Percentiles rank a stretch among this genome's conserved stretches.
Evolutionary conservation across 1,140 invertebrate genomes (phyloP).

Genomic region (Lepidotrigona ventralis): DNA sequence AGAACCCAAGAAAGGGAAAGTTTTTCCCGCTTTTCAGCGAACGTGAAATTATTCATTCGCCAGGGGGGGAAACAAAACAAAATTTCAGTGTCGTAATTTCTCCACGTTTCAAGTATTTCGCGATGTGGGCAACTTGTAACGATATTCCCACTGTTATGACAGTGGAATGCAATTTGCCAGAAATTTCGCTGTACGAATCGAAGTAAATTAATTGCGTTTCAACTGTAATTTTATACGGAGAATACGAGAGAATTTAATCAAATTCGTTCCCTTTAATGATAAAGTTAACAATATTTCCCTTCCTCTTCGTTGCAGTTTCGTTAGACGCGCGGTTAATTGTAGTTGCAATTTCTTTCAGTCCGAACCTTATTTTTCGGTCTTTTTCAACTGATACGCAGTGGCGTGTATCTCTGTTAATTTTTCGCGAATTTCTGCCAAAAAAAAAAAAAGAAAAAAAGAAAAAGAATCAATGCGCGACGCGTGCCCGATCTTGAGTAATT

Average conservation of each 20-base stretch:
- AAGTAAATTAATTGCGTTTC: not conserved
- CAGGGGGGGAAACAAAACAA: not conserved
- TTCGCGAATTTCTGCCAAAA: too few species aligned
- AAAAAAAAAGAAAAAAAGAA: too few species aligned
- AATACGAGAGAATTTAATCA: not conserved
- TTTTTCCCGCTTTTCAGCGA: not conserved
- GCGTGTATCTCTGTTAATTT: too few species aligned
- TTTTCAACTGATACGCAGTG: too few species aligned
- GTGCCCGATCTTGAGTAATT: not conserved
- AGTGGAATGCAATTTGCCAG: not conserved
- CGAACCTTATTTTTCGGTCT: too few species aligned
- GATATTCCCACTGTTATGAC: not conserved
- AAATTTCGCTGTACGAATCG: not conserved
- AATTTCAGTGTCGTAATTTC: not conserved
- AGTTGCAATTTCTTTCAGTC: not conserved
- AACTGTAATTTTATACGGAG: not conserved
- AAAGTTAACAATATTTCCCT: not conserved
- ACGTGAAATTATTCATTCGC: not conserved
- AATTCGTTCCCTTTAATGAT: not conserved
- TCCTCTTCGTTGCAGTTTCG: not conserved
- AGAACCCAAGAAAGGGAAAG: not conserved
- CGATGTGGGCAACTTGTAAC: not conserved
- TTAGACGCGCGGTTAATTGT: not conserved
- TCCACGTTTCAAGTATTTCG: not conserved
- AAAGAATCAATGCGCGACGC: too few species aligned